Percentiles rank a stretch among this genome's conserved stretches.
These are phyloP conservation scores for Diphyllodes magnificus DNA, from an alignment of 2,113 vertebrate species.

Conservation along the genomic window DNA sequence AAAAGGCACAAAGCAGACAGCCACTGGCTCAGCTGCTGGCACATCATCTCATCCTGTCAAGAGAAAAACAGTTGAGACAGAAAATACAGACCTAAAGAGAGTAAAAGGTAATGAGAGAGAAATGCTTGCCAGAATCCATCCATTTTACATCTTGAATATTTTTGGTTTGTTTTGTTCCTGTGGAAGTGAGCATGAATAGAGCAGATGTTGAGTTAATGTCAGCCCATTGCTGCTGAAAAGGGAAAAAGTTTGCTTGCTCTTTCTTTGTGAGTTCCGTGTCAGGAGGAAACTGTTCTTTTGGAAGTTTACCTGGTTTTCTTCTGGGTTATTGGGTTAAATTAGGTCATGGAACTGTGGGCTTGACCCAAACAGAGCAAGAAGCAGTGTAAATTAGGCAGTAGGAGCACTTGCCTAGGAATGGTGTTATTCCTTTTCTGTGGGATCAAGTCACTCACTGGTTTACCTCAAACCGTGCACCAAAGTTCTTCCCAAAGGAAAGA, in stretches of 20 bases:
- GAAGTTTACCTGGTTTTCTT: not conserved
- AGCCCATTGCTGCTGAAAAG: not conserved
- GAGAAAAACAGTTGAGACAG: slow-evolving; percentile 76
- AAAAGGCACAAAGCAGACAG: slow-evolving; percentile 71
- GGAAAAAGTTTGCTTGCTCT: not conserved
- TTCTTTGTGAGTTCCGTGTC: not conserved
- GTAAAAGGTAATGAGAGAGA: slow-evolving; percentile 58
- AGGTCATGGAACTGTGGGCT: not conserved
- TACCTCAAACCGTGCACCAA: not conserved
- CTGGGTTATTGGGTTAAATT: not conserved
- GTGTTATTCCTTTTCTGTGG: not conserved
- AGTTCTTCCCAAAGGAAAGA: not conserved
- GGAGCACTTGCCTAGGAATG: not conserved
- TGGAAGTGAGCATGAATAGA: not conserved
- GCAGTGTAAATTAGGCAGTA: not conserved
- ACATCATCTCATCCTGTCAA: slow-evolving; percentile 64
- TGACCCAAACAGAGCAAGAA: not conserved
- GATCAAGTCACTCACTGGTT: not conserved
- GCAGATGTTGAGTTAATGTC: not conserved
- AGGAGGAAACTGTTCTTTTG: not conserved
- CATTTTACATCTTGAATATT: not conserved
- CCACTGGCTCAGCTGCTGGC: not conserved
- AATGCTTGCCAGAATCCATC: not conserved
- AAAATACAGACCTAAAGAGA: slow-evolving; percentile 69
- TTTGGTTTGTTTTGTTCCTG: not conserved